A percentile compares a stretch with the other conserved stretches of the same genome.
These are phyloP conservation scores for Clupea harengus DNA, from an alignment of 2,113 vertebrate species.

Conservation along the genomic window DNA sequence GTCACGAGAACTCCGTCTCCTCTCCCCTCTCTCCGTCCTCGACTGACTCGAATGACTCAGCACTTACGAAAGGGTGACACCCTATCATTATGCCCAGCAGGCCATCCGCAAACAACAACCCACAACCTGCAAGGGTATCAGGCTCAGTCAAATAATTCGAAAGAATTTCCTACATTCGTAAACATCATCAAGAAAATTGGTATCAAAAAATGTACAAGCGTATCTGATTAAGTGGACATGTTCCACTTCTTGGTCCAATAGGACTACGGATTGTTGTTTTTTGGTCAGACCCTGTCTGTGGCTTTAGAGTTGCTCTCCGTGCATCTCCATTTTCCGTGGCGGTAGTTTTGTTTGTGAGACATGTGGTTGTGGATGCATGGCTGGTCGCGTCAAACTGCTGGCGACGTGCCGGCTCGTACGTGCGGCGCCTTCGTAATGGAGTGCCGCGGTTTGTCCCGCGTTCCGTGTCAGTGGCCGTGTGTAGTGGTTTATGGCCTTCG, in stretches of 20 bases:
- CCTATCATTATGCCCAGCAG: not conserved
- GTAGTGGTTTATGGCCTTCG: slow-evolving; percentile 37
- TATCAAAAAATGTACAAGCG: not conserved
- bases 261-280: not conserved
- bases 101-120: not conserved
- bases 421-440: slow-evolving; percentile 2
- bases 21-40: not conserved
- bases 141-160: not conserved
- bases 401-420: not conserved
- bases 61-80: not conserved
- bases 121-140: not conserved
- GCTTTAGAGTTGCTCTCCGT: not conserved
- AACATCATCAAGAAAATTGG: not conserved
- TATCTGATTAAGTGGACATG: not conserved
- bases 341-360: not conserved
- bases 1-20: not conserved
- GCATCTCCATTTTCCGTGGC: not conserved
- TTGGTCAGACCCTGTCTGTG: no score
- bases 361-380: not conserved
- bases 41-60: slow-evolving; percentile 8
- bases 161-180: not conserved
- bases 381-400: not conserved
- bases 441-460: not conserved
- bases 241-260: not conserved
- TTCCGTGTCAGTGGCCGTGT: slow-evolving; percentile 24